Evolutionary conservation across 2,797 vertebrate species (phyloP).

Genomic region (Cuniculus paca): DNA sequence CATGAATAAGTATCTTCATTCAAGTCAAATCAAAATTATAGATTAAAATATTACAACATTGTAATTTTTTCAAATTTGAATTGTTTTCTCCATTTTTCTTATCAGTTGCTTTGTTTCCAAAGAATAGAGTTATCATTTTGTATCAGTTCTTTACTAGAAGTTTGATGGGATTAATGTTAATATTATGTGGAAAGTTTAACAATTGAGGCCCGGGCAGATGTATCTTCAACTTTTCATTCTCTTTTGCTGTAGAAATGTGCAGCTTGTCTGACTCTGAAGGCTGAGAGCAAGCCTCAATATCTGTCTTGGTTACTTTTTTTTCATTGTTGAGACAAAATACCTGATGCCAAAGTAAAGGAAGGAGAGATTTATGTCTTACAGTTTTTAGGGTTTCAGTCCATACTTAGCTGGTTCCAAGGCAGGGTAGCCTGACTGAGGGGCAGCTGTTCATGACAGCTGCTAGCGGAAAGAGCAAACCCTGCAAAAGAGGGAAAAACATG

Average conservation of each 20-base stretch:
- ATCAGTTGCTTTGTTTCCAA: neutral
- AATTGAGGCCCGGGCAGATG: neutral
- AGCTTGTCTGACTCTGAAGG: neutral
- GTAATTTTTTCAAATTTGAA: neutral
- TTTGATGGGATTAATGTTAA: neutral
- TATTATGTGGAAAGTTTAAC: neutral
- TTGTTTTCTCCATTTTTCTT: neutral
- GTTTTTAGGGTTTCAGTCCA: too few species aligned
- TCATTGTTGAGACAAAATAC: too few species aligned
- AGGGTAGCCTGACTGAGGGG: too few species aligned
- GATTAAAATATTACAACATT: neutral
- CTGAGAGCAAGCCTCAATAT: neutral
- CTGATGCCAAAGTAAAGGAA: too few species aligned
- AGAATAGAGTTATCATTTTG: neutral
- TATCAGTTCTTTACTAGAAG: neutral
- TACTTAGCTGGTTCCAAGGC: too few species aligned
- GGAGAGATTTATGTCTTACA: too few species aligned
- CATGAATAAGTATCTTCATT: neutral
- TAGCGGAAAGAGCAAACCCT: too few species aligned
- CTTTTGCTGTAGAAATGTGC: neutral
- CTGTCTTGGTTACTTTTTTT: too few species aligned
- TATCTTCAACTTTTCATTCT: too few species aligned
- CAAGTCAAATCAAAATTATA: neutral
- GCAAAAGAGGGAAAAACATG: too few species aligned
- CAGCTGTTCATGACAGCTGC: too few species aligned